phyloP scores from a whole-genome alignment of 2,888 invertebrate genomes.

The Dryocosmus kuriphilus region DNA sequence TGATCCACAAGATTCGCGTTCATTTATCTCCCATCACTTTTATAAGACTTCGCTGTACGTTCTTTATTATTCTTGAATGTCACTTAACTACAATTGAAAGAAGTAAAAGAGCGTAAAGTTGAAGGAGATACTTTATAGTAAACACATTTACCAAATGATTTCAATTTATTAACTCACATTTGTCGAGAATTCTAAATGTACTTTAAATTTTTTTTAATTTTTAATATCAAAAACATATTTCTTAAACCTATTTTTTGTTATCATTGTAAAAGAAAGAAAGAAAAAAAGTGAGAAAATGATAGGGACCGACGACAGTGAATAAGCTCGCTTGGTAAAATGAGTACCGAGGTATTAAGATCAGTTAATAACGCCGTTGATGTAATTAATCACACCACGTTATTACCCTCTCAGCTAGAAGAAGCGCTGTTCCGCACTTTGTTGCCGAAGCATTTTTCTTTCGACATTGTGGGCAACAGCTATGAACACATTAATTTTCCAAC shows the following conservation, averaged over 20 bases:
- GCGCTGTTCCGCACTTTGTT: background rate
- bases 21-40: conserved; percentile 8
- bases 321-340: background rate
- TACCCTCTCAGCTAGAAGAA: conserved; percentile 6
- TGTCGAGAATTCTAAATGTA: no score
- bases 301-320: background rate
- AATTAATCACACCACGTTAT: conserved; percentile 37
- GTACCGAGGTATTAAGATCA: conserved; percentile 19
- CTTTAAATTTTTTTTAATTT: no score
- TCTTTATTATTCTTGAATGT: background rate
- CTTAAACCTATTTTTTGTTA: background rate
- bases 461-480: background rate
- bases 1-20: background rate
- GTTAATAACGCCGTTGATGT: conserved; percentile 26
- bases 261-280: background rate
- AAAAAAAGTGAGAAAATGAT: background rate
- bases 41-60: background rate
- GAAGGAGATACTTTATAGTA: background rate
- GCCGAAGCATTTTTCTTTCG: conserved; percentile 31
- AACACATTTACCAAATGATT: no score
- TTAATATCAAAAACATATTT: background rate
- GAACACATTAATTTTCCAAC: conserved; percentile 16
- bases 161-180: no score
- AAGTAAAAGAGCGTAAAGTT: background rate
- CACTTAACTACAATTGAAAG: background rate